These are phyloP conservation scores for Alexandromys fortis DNA, from an alignment of 2,113 vertebrate genomes.

Conservation along the genomic window DNA sequence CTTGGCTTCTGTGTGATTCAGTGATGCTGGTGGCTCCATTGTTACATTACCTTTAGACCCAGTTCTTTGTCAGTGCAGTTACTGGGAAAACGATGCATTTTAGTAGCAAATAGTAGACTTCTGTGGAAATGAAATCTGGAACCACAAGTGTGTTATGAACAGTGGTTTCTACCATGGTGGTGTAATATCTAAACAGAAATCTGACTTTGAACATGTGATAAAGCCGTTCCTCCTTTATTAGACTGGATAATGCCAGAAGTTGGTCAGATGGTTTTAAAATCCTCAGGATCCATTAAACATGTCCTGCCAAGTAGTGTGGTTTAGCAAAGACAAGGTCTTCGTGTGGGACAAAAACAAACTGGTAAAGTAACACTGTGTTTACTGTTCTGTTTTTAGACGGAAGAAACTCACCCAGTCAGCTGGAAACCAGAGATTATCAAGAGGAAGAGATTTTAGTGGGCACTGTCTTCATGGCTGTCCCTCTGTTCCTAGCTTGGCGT, in stretches of 20 bases:
- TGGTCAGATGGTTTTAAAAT: neutral
- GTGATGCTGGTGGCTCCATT: neutral
- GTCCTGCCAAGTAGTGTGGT: neutral
- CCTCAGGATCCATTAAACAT: neutral
- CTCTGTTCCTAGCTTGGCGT: conserved; percentile 70
- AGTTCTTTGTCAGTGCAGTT: neutral
- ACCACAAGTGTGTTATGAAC: neutral
- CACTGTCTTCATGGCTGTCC: conserved; percentile 29
- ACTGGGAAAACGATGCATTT: neutral
- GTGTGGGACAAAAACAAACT: conserved; percentile 39
- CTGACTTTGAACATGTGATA: conserved; percentile 11
- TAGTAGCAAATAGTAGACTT: neutral
- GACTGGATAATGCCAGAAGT: neutral
- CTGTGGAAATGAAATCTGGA: neutral
- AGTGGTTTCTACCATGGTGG: neutral
- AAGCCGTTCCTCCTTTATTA: neutral
- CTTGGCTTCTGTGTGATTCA: neutral
- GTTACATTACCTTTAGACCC: neutral
- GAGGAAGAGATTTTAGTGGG: conserved; percentile 94
- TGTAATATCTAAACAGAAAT: conserved; percentile 1
- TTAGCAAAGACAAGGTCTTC: neutral
- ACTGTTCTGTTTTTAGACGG: conserved; percentile 89
- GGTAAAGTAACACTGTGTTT: conserved; percentile 40
- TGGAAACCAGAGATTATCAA: conserved; percentile 99
- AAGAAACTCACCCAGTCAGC: conserved; percentile 97